Percentiles rank a stretch among this genome's conserved stretches.
These are phyloP conservation scores for Hippopotamyrus pictus DNA, from an alignment of 2,797 vertebrate genomes.

Conservation along the genomic window DNA sequence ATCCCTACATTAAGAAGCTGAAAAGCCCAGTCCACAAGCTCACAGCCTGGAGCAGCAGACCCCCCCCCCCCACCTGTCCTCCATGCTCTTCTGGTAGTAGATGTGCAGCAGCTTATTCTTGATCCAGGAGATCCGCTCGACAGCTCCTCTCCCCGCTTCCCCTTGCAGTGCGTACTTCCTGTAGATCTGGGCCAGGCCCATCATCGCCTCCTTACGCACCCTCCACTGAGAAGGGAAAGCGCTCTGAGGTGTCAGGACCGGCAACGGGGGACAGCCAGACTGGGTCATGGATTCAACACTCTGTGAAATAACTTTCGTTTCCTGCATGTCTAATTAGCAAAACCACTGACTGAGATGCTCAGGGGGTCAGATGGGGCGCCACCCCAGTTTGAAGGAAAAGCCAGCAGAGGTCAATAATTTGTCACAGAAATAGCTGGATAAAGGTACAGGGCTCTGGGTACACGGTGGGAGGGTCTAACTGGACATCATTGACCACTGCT, in stretches of 20 bases:
- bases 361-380: neutral
- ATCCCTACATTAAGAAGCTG: neutral
- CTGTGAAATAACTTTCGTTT: neutral
- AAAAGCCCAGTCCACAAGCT: neutral
- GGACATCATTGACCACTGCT: neutral
- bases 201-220: conserved; percentile 96
- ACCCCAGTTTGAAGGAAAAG: neutral
- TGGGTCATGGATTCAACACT: neutral
- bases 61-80: conserved; percentile 87
- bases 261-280: neutral
- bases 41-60: neutral
- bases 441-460: neutral
- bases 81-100: conserved; percentile 98
- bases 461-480: neutral
- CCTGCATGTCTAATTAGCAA: neutral
- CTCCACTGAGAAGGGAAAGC: conserved; percentile 69
- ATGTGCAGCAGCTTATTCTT: conserved; percentile 97
- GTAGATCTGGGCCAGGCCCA: conserved; percentile 95
- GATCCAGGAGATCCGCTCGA: conserved; percentile 95
- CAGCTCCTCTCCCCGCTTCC: conserved; percentile 85
- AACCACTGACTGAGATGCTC: neutral
- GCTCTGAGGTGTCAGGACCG: neutral
- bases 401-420: neutral
- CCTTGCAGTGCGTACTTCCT: conserved; percentile 92
- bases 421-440: neutral